Conservation (phyloP, 1,140 invertebrate species). For the Phocides pigmalion region DNA sequence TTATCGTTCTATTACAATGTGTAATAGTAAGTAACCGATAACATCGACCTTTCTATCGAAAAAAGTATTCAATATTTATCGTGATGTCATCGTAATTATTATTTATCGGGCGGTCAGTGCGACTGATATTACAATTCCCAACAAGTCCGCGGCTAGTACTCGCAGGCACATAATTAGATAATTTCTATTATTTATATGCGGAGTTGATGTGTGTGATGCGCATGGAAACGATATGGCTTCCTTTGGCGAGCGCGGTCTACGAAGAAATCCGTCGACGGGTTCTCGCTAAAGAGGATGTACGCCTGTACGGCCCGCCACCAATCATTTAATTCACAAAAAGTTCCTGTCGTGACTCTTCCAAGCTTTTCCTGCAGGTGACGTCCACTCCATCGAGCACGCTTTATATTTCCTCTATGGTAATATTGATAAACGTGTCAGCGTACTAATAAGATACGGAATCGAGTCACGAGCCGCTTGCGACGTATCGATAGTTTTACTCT, state of each 20-base stretch:
- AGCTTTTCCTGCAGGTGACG: constrained; percentile 68
- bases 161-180: constrained; percentile 76
- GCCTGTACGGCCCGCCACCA: constrained; percentile 53
- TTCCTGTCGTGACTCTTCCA: constrained; percentile 60
- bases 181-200: constrained; percentile 83
- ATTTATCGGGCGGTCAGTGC: constrained; percentile 55
- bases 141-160: constrained; percentile 61
- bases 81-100: constrained; percentile 66
- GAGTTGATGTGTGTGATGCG: constrained; percentile 54
- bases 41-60: constrained; percentile 70
- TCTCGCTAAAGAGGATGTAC: constrained; percentile 76
- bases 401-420: constrained; percentile 67
- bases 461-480: constrained; percentile 40
- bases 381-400: constrained; percentile 46
- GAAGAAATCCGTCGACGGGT: constrained; percentile 67
- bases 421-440: constrained; percentile 65
- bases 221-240: constrained; percentile 70
- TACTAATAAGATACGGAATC: constrained; percentile 58
- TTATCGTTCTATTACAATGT: constrained; percentile 72
- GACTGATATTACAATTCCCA: constrained; percentile 66
- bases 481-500: constrained; percentile 18
- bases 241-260: constrained; percentile 57
- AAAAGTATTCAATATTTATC: constrained; percentile 71
- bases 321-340: constrained; percentile 74
- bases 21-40: constrained; percentile 75